A percentile compares a stretch with the other conserved stretches of the same genome.
phyloP scores from a whole-genome alignment of 1,140 invertebrate genomes.

The Euschistus heros region DNA sequence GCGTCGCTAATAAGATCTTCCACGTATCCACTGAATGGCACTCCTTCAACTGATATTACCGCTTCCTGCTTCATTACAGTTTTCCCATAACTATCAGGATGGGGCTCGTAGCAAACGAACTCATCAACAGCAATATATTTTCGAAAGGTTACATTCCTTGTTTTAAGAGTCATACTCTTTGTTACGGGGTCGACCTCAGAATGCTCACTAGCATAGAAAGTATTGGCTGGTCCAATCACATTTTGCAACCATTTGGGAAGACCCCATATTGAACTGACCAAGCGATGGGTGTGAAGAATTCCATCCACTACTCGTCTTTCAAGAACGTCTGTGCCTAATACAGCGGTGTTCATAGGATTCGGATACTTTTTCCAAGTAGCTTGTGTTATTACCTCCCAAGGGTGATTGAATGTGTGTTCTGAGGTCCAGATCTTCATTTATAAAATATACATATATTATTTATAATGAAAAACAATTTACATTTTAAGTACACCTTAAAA shows the following conservation, averaged over 20 bases:
- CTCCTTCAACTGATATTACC: slow-evolving; percentile 81
- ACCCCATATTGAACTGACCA: slow-evolving; percentile 88
- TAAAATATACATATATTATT: too few species aligned
- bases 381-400: slow-evolving; percentile 96
- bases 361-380: slow-evolving; percentile 97
- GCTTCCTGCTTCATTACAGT: slow-evolving; percentile 91
- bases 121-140: slow-evolving; percentile 85
- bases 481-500: too few species aligned
- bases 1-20: slow-evolving; percentile 78
- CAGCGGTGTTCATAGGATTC: slow-evolving; percentile 91
- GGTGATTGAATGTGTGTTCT: slow-evolving; percentile 53
- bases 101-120: slow-evolving; percentile 73
- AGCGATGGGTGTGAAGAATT: slow-evolving; percentile 74
- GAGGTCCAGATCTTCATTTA: slow-evolving; percentile 2
- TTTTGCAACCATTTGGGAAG: slow-evolving; percentile 84
- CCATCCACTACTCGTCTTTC: slow-evolving; percentile 78
- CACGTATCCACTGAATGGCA: slow-evolving; percentile 85
- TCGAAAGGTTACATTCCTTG: slow-evolving; percentile 88
- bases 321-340: slow-evolving; percentile 90
- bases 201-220: slow-evolving; percentile 89
- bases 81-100: slow-evolving; percentile 68
- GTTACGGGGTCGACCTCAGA: slow-evolving; percentile 76
- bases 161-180: slow-evolving; percentile 75
- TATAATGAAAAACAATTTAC: too few species aligned
- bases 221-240: slow-evolving; percentile 74